Percentiles rank a stretch among this genome's conserved stretches.
These are phyloP conservation scores for Forbesichthys papilliferus DNA, from an alignment of 2,113 vertebrate genomes.

Conservation along the genomic window DNA sequence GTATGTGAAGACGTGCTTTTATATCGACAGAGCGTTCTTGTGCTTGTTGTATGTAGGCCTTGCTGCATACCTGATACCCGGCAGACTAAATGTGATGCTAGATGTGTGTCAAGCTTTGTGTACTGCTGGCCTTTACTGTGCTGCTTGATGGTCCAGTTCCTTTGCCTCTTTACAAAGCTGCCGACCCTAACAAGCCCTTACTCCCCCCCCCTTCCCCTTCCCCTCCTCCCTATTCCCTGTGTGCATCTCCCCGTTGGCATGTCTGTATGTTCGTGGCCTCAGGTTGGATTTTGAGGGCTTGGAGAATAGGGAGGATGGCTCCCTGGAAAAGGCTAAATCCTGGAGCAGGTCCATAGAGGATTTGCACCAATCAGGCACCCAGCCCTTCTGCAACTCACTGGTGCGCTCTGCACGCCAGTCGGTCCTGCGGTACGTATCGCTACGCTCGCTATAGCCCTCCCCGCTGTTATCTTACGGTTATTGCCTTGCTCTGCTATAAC, in stretches of 20 bases:
- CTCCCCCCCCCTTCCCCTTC: conserved; percentile 33
- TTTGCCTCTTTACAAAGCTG: conserved; percentile 57
- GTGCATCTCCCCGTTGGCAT: conserved; percentile 39
- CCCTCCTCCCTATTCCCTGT: conserved; percentile 24
- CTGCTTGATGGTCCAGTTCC: conserved; percentile 57
- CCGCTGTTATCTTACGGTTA: conserved; percentile 33
- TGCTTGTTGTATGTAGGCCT: conserved; percentile 39
- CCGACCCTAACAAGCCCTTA: conserved; percentile 38
- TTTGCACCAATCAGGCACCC: conserved; percentile 86
- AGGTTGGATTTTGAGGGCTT: conserved; percentile 97
- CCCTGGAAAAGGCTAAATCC: conserved; percentile 87
- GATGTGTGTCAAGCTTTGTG: conserved; percentile 27
- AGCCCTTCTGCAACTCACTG: conserved; percentile 91
- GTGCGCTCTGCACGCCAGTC: conserved; percentile 93
- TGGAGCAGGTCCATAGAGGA: conserved; percentile 98
- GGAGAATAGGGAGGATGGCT: conserved; percentile 89
- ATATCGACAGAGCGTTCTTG: conserved; percentile 21
- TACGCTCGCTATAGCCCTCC: conserved; percentile 32
- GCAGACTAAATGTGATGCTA: conserved; percentile 46
- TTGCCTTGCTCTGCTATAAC: conserved; percentile 49
- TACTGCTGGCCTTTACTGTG: conserved; percentile 63
- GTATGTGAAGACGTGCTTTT: conserved; percentile 1
- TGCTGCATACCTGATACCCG: conserved; percentile 42
- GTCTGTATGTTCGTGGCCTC: conserved; percentile 61
- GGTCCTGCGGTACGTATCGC: conserved; percentile 90